Evolutionary conservation across 2,113 vertebrate genomes (phyloP), one percentile per base, ranked within the genome.

Genomic region (Rhinogobius similis): DNA sequence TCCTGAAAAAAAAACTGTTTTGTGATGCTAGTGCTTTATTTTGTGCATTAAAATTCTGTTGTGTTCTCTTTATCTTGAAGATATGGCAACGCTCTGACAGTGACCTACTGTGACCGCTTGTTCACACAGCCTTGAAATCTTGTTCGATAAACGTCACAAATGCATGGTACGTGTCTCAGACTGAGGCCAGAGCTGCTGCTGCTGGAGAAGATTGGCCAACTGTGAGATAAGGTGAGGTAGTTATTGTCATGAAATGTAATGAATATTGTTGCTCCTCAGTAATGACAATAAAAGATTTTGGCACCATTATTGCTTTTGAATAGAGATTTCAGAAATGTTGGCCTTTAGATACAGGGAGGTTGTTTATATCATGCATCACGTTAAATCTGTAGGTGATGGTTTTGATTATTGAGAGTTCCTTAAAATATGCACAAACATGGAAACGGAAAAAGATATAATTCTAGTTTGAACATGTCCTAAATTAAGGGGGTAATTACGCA

Each of bases 121-220:
- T 86, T 88, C 71, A 62, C 76, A 82, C 64, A 65, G 50, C 71
- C 69, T 65, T 70, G 72, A 73, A 75, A 44, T 46, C 79, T 80
- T 78, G 83, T 65, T 86, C 76, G 88, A 90, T 91, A 87, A 86
- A 83, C 79, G 79, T 69, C 73, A 76, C 59, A 78, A 70, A 78
- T 87, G 85, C 84, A n/a, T n/a, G n/a, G n/a, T 92, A 91, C 92
- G 90, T 84, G 87, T 86, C 76, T 50, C 70, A 82, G 80, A 78
- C 75, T 79, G 44, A 75, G 68, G 73, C 67, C 24, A 78, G 13
- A 76, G 71, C 72, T 78, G 71, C 68, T 67, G 70, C 66, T 70
- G 67, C 87, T 41, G 39, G 41, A 72, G 64, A 56, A 71, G 68
- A 65, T 68, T 12, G 55, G 64, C 69, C 48, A 27, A 26, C 61